Evolutionary conservation across 2,888 invertebrate genomes (phyloP), one percentile per base, ranked within the genome.

Genomic region (Eumacrocentrus americanus): DNA sequence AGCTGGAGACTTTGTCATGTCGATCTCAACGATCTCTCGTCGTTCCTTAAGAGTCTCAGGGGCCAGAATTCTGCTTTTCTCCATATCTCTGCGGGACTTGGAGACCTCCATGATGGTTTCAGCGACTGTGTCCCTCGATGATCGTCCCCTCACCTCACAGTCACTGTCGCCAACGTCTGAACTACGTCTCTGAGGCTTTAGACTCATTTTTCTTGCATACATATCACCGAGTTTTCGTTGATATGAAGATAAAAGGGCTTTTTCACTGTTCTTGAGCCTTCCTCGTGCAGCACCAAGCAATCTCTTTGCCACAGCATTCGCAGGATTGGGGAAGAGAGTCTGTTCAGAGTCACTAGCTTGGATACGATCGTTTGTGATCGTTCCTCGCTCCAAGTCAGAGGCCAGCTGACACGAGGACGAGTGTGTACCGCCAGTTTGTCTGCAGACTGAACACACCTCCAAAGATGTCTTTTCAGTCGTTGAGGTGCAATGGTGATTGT

Each of bases 401-500:
- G 37, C 70, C 35, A 73, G 64, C 52, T 70, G 73, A 57, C 80
- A 80, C 1, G 75, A 71, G 22, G 67, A 67, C 25, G 75, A 65
- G 42, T 79, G 79, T 4, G 69, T 65, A 9, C 61, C 62, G 20
- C 72, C 76, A 16, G 65, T 69, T 58, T 78, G 75, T 12, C 74
- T 71, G 25, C 80, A 81, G 35, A 79, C 63, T 2, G 79, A 76
- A 58, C 81, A 81, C 44, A 72, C 67, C 14, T 76, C 46, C 3
- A 40, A 20, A 6, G 16, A 29, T 2, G 12, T 53, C 0, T 60
- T 44, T 16, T 50, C 42, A 25, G 52, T 64, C 4, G 71, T 66
- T n/a, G 0, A 67, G 0, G 73, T 71, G 72, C 92, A 92, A 74
- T 87, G 86, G 77, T 92, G 92, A 72, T 88, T 86, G 66, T 87